Percentiles rank a stretch among this genome's conserved stretches.
These are phyloP conservation scores for Uria lomvia DNA, from an alignment of 2,113 vertebrate genomes.

Conservation along the genomic window DNA sequence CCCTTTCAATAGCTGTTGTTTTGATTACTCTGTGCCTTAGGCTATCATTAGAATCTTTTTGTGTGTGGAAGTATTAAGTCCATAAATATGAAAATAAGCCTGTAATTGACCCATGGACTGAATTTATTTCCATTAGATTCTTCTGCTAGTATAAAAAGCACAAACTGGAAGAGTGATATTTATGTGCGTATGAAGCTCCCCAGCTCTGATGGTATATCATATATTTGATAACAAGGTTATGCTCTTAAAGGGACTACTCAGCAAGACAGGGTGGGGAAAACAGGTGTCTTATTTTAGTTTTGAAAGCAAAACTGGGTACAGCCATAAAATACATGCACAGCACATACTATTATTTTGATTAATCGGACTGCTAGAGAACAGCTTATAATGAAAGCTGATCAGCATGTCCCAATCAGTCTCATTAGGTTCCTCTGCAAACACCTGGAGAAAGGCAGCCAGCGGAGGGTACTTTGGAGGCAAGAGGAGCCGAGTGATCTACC, in stretches of 20 bases:
- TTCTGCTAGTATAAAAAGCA: slow-evolving; percentile 58
- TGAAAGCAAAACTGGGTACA: neutral
- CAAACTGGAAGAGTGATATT: slow-evolving; percentile 55
- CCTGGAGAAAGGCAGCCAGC: slow-evolving; percentile 26
- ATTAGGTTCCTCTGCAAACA: neutral
- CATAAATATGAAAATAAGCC: slow-evolving; percentile 77
- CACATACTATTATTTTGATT: neutral
- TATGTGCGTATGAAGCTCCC: slow-evolving; percentile 30
- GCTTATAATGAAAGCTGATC: neutral
- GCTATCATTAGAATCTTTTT: slow-evolving; percentile 72
- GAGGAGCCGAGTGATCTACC: neutral
- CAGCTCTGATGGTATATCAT: slow-evolving; percentile 27
- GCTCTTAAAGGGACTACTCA: slow-evolving; percentile 53
- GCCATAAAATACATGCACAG: neutral
- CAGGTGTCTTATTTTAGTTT: slow-evolving; percentile 44
- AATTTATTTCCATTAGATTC: slow-evolving; percentile 72
- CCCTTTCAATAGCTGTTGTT: slow-evolving; percentile 60
- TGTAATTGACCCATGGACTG: slow-evolving; percentile 73
- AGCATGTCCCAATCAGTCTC: neutral
- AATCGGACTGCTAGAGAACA: neutral
- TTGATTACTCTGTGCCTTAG: slow-evolving; percentile 69
- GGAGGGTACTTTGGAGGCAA: neutral
- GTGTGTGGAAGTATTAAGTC: slow-evolving; percentile 70
- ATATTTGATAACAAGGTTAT: slow-evolving; percentile 37
- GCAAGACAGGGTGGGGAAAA: slow-evolving; percentile 21